phyloP scores from a whole-genome alignment of 2,888 invertebrate genomes.

The Heliconius charithonia region DNA sequence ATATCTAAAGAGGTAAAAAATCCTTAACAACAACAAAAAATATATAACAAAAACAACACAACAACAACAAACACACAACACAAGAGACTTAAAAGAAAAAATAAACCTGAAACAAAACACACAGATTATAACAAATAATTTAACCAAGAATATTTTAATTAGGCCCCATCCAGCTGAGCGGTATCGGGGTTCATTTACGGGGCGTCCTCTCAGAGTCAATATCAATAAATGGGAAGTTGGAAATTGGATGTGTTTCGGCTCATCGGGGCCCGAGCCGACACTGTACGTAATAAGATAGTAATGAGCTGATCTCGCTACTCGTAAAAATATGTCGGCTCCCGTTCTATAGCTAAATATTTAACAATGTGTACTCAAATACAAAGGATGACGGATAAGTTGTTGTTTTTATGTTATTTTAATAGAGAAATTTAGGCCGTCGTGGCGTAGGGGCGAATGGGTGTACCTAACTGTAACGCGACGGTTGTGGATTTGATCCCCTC shows the following conservation, averaged over 20 bases:
- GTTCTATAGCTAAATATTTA: slow-evolving; percentile 78
- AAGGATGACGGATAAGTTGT: neutral
- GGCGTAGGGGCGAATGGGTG: no score
- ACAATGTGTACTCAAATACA: slow-evolving; percentile 54
- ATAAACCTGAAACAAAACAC: slow-evolving; percentile 9
- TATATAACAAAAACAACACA: neutral
- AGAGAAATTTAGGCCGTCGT: no score
- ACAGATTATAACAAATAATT: slow-evolving; percentile 18
- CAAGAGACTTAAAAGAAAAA: neutral
- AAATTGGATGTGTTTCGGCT: slow-evolving; percentile 83
- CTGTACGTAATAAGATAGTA: slow-evolving; percentile 81
- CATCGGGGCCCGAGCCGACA: slow-evolving; percentile 67
- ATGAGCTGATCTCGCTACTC: slow-evolving; percentile 75
- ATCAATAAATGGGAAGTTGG: slow-evolving; percentile 83
- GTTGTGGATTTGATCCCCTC: no score
- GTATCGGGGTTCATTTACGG: slow-evolving; percentile 63
- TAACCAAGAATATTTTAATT: slow-evolving; percentile 30
- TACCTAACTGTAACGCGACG: no score
- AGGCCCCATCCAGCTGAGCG: slow-evolving; percentile 60
- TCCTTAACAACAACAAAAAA: neutral
- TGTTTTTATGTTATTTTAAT: neutral
- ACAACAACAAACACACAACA: neutral
- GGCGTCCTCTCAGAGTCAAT: slow-evolving; percentile 81
- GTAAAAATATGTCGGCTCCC: slow-evolving; percentile 80
- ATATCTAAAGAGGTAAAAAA: neutral